Percentiles rank a stretch among this genome's conserved stretches.
Evolutionary conservation across 2,113 vertebrate species (phyloP).

Genomic region (Lepidothrix coronata): DNA sequence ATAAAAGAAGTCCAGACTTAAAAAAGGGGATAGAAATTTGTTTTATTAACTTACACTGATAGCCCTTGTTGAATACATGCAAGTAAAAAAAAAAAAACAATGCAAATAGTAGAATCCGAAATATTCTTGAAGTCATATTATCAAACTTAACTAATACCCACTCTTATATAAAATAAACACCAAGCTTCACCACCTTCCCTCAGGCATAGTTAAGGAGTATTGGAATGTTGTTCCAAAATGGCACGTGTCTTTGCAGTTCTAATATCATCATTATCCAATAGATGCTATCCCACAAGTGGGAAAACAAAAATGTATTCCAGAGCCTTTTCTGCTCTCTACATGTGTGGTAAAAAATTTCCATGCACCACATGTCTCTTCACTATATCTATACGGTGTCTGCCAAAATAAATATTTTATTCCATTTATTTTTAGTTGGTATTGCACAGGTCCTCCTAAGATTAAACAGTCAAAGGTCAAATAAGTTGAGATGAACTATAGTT

Average conservation of each 20-base stretch:
- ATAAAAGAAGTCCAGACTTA: not conserved
- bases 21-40: not conserved
- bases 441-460: conserved; percentile 68
- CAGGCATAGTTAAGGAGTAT: conserved; percentile 18
- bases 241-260: conserved; percentile 68
- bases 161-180: conserved; percentile 40
- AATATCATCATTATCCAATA: conserved; percentile 74
- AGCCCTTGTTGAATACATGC: not conserved
- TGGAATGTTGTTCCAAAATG: conserved; percentile 56
- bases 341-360: conserved; percentile 74
- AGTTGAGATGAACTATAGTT: conserved; percentile 73
- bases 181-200: conserved; percentile 36
- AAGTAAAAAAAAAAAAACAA: not conserved
- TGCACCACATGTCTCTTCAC: conserved; percentile 66
- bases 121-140: not conserved
- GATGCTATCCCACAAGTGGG: conserved; percentile 71
- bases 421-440: conserved; percentile 74
- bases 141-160: conserved; percentile 15
- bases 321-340: conserved; percentile 62
- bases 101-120: not conserved
- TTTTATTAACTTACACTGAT: not conserved
- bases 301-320: conserved; percentile 71
- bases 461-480: conserved; percentile 72
- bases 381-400: conserved; percentile 67
- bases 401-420: conserved; percentile 77